Percentiles rank a stretch among this genome's conserved stretches.
These are phyloP conservation scores for Gari tellinella DNA, from an alignment of 2,888 invertebrate genomes.

Conservation along the genomic window DNA sequence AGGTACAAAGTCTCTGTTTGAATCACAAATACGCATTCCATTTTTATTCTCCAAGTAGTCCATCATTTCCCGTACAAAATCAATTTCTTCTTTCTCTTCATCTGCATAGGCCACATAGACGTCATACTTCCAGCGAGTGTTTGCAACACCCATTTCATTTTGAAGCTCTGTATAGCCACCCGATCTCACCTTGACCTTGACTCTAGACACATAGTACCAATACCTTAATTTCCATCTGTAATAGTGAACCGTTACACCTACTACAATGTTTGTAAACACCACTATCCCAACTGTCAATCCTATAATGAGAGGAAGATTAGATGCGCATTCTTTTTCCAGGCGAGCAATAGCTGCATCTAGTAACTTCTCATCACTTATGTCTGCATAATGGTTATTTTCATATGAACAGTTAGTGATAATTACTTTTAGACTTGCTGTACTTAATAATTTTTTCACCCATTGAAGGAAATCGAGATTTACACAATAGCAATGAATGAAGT, in stretches of 20 bases:
- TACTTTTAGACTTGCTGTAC: neutral
- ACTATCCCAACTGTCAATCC: constrained; percentile 5
- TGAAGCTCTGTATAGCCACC: constrained; percentile 1
- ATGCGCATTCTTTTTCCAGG: constrained; percentile 20
- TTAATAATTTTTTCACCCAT: too few relatives aligned
- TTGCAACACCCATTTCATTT: neutral
- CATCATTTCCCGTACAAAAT: neutral
- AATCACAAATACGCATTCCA: constrained; percentile 19
- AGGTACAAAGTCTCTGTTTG: constrained; percentile 37
- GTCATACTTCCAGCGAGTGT: constrained; percentile 2
- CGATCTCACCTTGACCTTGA: neutral
- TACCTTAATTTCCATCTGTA: constrained; percentile 40
- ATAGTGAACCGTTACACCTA: constrained; percentile 10
- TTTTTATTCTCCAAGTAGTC: constrained; percentile 13
- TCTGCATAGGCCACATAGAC: constrained; percentile 12
- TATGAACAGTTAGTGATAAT: constrained; percentile 7
- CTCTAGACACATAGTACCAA: constrained; percentile 35
- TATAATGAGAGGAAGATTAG: constrained; percentile 12
- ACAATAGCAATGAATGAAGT: constrained; percentile 23
- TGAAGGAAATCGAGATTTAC: constrained; percentile 26
- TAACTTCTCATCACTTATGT: neutral
- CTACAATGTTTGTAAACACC: constrained; percentile 9
- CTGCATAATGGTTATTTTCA: constrained; percentile 11
- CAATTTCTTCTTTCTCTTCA: neutral
- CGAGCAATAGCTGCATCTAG: neutral